Evolutionary conservation across 2,797 vertebrate genomes (phyloP).

Genomic region (Momotus momota): DNA sequence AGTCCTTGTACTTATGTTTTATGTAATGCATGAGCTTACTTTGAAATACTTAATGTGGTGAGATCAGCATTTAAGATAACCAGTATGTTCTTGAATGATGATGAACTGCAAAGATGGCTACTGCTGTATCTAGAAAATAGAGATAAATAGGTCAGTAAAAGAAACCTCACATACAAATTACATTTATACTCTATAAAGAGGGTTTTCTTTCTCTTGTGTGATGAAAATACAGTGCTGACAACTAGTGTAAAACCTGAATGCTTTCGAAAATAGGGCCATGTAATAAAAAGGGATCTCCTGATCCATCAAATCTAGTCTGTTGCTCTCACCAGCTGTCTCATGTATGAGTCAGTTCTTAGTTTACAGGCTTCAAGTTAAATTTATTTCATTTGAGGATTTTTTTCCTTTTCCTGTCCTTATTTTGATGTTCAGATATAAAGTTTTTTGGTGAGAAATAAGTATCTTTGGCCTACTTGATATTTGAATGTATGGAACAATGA

Average conservation of each 20-base stretch:
- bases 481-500: neutral
- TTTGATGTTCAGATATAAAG: neutral
- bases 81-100: neutral
- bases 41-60: neutral
- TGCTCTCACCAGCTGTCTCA: neutral
- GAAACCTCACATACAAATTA: neutral
- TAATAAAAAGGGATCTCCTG: neutral
- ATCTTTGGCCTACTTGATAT: neutral
- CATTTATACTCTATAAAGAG: neutral
- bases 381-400: neutral
- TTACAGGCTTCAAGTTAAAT: neutral
- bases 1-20: neutral
- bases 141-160: neutral
- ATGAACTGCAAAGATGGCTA: neutral
- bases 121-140: neutral
- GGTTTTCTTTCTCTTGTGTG: neutral
- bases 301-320: neutral
- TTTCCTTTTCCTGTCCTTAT: neutral
- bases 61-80: neutral
- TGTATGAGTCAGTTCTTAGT: fast-evolving
- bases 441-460: neutral
- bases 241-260: neutral
- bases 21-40: neutral
- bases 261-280: neutral
- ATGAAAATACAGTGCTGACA: neutral